These are phyloP conservation scores for Bradypodion ventrale DNA, from an alignment of 2,797 vertebrate genomes.

Conservation along the genomic window DNA sequence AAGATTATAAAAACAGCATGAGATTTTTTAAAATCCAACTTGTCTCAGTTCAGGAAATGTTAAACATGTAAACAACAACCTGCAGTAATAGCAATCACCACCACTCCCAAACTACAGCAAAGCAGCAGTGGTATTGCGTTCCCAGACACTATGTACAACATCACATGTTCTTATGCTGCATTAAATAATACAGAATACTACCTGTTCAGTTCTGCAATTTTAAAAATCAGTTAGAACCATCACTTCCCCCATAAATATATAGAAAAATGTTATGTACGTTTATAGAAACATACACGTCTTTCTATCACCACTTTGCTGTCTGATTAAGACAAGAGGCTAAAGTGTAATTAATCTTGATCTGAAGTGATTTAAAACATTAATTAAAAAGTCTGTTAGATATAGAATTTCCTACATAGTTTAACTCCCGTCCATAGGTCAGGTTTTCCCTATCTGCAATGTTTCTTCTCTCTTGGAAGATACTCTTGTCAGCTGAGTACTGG, in stretches of 20 bases:
- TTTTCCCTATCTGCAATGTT: not conserved
- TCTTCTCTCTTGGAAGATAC: not conserved
- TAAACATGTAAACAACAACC: constrained; percentile 25
- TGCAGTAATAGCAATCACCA: not conserved
- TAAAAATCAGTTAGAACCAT: not conserved
- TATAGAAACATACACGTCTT: not conserved
- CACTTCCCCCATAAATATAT: not conserved
- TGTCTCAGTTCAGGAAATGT: not conserved
- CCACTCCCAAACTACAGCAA: constrained; percentile 1
- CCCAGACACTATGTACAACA: not conserved
- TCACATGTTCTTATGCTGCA: not conserved
- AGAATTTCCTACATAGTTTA: not conserved
- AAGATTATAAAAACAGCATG: not conserved
- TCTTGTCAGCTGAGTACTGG: not conserved
- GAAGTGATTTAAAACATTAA: not conserved
- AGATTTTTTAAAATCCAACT: not conserved
- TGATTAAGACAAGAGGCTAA: not conserved
- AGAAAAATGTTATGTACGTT: not conserved
- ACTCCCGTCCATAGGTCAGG: not conserved
- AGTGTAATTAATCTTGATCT: not conserved
- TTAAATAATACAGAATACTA: not conserved
- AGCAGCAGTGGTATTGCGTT: not conserved
- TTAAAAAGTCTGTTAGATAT: not conserved
- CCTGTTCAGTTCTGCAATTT: not conserved
- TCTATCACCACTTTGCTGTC: not conserved